These are phyloP conservation scores for Eciton burchellii DNA, from an alignment of 1,140 invertebrate genomes.

Conservation along the genomic window DNA sequence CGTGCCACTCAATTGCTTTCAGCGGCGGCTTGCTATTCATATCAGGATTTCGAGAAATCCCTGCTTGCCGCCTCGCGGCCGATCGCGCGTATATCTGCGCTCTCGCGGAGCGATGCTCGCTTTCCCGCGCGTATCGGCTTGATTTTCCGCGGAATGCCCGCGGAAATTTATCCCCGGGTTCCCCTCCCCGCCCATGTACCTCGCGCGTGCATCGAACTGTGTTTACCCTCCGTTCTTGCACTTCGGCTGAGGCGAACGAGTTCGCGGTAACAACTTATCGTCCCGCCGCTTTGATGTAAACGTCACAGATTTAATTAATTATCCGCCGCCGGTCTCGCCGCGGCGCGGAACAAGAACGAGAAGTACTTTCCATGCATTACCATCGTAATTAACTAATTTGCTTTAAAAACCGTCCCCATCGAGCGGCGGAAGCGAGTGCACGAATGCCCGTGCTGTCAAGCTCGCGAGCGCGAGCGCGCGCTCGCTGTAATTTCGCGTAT, in stretches of 20 bases:
- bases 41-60: constrained; percentile 33
- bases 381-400: constrained; percentile 62
- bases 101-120: background rate
- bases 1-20: constrained; percentile 11
- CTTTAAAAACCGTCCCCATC: constrained; percentile 53
- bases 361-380: constrained; percentile 60
- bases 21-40: constrained; percentile 43
- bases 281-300: constrained; percentile 48
- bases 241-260: constrained; percentile 15
- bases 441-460: constrained; percentile 37
- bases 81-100: background rate
- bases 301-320: constrained; percentile 59
- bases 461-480: background rate
- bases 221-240: constrained; percentile 43
- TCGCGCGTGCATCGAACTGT: constrained; percentile 8
- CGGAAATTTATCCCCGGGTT: too few species aligned
- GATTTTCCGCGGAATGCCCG: too few species aligned
- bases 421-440: constrained; percentile 61
- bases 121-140: background rate
- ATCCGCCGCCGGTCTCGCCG: constrained; percentile 38
- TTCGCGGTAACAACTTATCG: constrained; percentile 44
- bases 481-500: constrained; percentile 71
- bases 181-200: background rate
- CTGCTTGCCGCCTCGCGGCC: background rate
- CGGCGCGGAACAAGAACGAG: constrained; percentile 55